Evolutionary conservation across 2,113 vertebrate genomes (phyloP), one percentile per base, ranked within the genome.

Genomic region (Anolis carolinensis): DNA sequence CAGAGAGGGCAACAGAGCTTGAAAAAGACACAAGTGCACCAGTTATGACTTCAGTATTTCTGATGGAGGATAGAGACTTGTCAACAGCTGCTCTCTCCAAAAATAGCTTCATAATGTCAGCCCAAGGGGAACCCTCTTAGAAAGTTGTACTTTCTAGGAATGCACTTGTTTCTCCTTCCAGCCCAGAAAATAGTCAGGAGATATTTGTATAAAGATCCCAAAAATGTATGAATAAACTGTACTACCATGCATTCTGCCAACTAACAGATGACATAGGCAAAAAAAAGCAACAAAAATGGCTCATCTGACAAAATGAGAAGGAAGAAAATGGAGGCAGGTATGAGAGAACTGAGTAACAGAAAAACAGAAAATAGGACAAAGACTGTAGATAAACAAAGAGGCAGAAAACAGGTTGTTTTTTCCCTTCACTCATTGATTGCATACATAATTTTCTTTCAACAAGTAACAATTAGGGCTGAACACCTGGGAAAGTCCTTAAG

Each of bases 401-500:
- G 7, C 16, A 81, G 62, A 86, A 78, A 81, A 81, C 79, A 86
- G 59, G 71, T 25, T 65, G 44, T 50, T 81, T 52, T 75, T 75
- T 36, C 8, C 62, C 62, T 25, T 59, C 8, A 86, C n/a, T 20
- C 27, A n/a, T 23, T 74, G 16, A n/a, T 67, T 81, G 52, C 25
- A 62, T 65, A 81, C 30, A 81, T 48, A 74, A 75, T 67, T 75
- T 50, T 81, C 59, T 63, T 81, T 86, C 67, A 55, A 81, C 79
- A 86, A 75, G 75, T 3, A 75, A n/a, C 78, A 86, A 86, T 86
- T 86, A 86, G 9, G 32, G 32, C 52, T 36, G 79, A 86, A 80
- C 79, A 86, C 85, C 85, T 81, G 78, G 79, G 79, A 79, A 81
- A 52, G 32, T 86, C 85, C 79, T 68, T 63, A 81, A 67, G 85